A percentile compares a stretch with the other conserved stretches of the same genome.
Conservation (phyloP, 2,888 invertebrate genomes). For the Ornithoptera priamus region DNA sequence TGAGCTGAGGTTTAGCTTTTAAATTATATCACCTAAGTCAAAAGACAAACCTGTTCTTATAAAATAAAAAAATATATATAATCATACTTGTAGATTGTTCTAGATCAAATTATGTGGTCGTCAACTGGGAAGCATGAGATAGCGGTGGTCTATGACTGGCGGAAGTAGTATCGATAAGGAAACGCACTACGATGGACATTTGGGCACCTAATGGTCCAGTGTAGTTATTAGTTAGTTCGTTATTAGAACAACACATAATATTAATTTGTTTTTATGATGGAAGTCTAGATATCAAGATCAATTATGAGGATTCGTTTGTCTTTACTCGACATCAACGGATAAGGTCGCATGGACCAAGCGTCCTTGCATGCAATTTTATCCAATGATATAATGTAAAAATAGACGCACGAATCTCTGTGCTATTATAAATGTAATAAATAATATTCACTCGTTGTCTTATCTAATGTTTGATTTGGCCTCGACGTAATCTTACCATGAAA, state of each 20-base stretch:
- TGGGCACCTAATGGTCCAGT: conserved; percentile 1
- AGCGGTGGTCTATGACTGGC: conserved; percentile 14
- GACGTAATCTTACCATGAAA: conserved; percentile 19
- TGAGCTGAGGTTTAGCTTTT: no score
- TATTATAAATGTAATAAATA: conserved; percentile 10
- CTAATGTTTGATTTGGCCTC: conserved; percentile 19
- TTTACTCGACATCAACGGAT: conserved; percentile 2
- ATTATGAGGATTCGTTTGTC: background rate
- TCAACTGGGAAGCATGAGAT: conserved; percentile 16
- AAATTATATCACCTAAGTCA: background rate
- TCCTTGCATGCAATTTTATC: conserved; percentile 14
- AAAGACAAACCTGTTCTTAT: conserved; percentile 13
- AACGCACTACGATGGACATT: conserved; percentile 16
- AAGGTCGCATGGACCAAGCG: conserved; percentile 11
- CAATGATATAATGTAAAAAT: conserved; percentile 16
- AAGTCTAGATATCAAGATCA: background rate
- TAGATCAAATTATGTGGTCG: conserved; percentile 26
- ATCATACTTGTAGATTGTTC: conserved; percentile 21
- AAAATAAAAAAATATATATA: background rate
- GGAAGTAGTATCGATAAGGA: conserved; percentile 23
- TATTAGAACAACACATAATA: background rate
- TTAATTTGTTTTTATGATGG: background rate
- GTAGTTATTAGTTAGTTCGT: background rate
- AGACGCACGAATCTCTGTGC: background rate
- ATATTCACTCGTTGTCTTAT: conserved; percentile 11